These are phyloP conservation scores for Vidua macroura DNA, from an alignment of 2,113 vertebrate species.

Conservation along the genomic window DNA sequence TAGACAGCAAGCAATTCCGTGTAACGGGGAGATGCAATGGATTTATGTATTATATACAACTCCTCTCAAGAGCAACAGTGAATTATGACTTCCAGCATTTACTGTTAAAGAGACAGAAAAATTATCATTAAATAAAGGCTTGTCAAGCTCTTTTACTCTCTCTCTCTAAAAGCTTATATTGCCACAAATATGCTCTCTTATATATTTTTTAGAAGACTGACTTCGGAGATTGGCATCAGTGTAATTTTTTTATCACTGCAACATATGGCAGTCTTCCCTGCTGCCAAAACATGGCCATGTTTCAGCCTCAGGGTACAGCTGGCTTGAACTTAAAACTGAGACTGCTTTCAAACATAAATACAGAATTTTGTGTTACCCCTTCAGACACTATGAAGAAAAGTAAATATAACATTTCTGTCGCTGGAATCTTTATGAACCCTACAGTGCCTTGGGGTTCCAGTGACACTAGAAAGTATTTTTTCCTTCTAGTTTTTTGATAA, in stretches of 20 bases:
- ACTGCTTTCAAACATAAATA: conserved; percentile 51
- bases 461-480: background rate
- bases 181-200: background rate
- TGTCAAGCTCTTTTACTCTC: background rate
- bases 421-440: background rate
- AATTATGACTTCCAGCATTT: background rate
- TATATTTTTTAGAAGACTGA: conserved; percentile 21
- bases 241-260: conserved; percentile 44
- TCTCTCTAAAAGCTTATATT: background rate
- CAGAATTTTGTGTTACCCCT: background rate
- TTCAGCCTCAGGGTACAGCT: conserved; percentile 60
- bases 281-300: conserved; percentile 59
- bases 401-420: background rate
- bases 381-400: background rate
- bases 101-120: background rate
- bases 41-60: background rate
- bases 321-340: conserved; percentile 39
- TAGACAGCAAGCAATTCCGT: background rate
- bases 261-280: conserved; percentile 52
- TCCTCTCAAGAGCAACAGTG: background rate
- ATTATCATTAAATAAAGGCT: background rate
- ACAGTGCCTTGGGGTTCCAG: background rate
- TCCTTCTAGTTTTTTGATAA: background rate
- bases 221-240: conserved; percentile 41
- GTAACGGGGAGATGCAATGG: background rate